Evolutionary conservation across 2,113 vertebrate species (phyloP).

Genomic region (Prunella himalayana): DNA sequence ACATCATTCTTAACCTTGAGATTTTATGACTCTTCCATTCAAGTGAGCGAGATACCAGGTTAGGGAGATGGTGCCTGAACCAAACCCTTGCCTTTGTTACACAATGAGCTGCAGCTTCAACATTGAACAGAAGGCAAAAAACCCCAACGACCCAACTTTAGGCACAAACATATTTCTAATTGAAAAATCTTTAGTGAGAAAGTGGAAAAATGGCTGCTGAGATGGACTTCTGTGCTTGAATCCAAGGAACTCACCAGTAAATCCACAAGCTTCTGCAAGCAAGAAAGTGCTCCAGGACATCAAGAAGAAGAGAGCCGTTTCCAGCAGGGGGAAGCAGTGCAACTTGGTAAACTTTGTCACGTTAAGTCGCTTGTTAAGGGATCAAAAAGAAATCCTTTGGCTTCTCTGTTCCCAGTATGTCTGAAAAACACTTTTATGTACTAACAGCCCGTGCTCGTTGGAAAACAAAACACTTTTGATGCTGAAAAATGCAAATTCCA

Average conservation of each 20-base stretch:
- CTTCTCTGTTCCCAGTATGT: neutral
- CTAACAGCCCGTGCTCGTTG: neutral
- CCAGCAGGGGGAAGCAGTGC: conserved; percentile 96
- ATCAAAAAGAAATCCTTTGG: neutral
- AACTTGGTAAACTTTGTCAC: conserved; percentile 99
- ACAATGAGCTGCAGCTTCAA: neutral
- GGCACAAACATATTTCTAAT: neutral
- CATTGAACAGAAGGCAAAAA: fast-evolving
- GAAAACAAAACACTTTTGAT: neutral
- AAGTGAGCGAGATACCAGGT: neutral
- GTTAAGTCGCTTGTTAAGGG: conserved; percentile 80
- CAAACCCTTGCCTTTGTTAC: neutral
- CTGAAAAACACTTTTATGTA: neutral
- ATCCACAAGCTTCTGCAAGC: conserved; percentile 94
- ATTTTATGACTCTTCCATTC: neutral
- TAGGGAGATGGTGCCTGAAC: neutral
- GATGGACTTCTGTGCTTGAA: neutral
- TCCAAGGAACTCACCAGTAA: conserved; percentile 84
- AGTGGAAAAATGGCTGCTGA: neutral
- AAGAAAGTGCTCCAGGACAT: conserved; percentile 99
- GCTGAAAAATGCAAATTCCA: neutral
- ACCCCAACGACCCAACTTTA: neutral
- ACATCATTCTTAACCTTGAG: neutral
- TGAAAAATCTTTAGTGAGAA: neutral
- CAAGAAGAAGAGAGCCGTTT: conserved; percentile 96